Conservation (phyloP, 1,140 invertebrate species). For the Drosophila parabipectinata region DNA sequence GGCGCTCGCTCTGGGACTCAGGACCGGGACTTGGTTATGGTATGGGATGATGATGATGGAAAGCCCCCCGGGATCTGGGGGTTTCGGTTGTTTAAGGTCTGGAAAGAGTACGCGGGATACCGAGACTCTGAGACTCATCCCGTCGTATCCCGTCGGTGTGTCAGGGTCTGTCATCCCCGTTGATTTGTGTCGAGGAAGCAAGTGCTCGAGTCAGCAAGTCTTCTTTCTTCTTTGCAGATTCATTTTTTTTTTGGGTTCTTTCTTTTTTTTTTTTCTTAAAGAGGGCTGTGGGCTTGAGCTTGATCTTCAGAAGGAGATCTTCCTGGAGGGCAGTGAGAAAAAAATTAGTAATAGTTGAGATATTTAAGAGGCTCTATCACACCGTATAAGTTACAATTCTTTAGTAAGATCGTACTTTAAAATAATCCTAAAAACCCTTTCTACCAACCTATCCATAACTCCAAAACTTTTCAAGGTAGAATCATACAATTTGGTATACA, state of each 20-base stretch:
- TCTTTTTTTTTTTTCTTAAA: constrained; percentile 56
- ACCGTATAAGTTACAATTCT: too few species aligned
- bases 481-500: too few species aligned
- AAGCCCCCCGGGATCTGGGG: constrained; percentile 29
- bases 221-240: background rate
- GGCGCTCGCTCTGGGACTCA: background rate
- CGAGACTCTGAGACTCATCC: background rate
- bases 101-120: background rate
- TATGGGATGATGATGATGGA: constrained; percentile 33
- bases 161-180: constrained; percentile 72
- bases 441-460: too few species aligned
- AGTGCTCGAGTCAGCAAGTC: constrained; percentile 58
- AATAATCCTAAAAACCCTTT: background rate
- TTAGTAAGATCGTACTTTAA: too few species aligned
- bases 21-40: background rate
- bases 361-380: too few species aligned
- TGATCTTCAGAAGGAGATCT: constrained; percentile 25
- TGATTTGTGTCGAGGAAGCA: constrained; percentile 81
- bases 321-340: background rate
- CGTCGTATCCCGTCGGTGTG: constrained; percentile 25
- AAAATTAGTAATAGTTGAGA: too few species aligned
- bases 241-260: constrained; percentile 11
- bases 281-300: constrained; percentile 46
- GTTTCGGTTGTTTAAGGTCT: background rate
- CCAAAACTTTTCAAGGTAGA: too few species aligned